Evolutionary conservation across 2,113 vertebrate species (phyloP).

Genomic region (Prunella fulvescens): DNA sequence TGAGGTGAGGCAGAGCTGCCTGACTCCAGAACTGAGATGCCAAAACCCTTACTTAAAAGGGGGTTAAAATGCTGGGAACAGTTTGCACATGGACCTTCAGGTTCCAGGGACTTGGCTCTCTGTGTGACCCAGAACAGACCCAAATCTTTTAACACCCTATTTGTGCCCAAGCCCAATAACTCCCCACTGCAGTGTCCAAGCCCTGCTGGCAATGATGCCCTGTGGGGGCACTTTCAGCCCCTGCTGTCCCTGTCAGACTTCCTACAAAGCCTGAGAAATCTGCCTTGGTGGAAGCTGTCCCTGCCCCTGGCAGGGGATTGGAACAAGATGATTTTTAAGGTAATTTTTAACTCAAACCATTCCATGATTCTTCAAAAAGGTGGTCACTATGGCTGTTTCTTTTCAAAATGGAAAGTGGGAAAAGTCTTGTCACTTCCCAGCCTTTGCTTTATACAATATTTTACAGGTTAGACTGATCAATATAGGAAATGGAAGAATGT

Average conservation of each 20-base stretch:
- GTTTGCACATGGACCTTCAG: neutral
- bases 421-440: neutral
- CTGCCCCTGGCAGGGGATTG: neutral
- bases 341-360: neutral
- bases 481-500: neutral
- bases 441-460: neutral
- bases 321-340: neutral
- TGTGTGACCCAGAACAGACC: neutral
- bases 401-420: neutral
- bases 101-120: neutral
- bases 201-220: fast-evolving
- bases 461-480: neutral
- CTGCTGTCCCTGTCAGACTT: neutral
- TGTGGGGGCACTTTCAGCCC: neutral
- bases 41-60: neutral
- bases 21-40: neutral
- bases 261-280: neutral
- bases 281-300: neutral
- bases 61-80: neutral
- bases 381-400: fast-evolving
- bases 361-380: neutral
- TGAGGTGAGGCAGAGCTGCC: neutral
- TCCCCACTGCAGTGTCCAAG: neutral
- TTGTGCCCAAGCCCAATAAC: neutral
- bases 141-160: neutral